Conservation (phyloP, 2,797 vertebrate genomes). For the Malacoctenus gilli region DNA sequence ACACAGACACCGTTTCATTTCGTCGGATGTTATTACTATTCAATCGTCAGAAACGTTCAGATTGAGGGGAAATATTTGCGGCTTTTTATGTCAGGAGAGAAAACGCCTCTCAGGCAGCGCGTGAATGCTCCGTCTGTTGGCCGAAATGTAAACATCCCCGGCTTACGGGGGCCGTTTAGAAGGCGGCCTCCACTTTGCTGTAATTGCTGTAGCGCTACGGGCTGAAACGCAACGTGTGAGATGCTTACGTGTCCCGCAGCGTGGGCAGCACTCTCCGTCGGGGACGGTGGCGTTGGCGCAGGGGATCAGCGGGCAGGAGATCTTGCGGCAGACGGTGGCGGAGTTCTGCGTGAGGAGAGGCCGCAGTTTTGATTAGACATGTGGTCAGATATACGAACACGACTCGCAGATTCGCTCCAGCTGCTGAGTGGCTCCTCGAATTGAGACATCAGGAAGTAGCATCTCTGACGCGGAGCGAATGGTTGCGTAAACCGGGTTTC, state of each 20-base stretch:
- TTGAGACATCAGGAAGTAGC: background rate
- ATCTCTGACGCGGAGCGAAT: background rate
- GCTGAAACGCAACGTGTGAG: conserved; percentile 18
- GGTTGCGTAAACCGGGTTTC: conserved; percentile 23
- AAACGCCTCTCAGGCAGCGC: conserved; percentile 29
- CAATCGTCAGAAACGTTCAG: conserved; percentile 61
- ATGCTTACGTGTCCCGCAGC: conserved; percentile 91
- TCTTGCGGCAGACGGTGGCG: conserved; percentile 93
- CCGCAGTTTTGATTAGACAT: conserved; percentile 13
- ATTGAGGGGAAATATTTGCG: conserved; percentile 56
- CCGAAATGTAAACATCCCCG: conserved; percentile 12
- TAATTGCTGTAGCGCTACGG: conserved; percentile 14
- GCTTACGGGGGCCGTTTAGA: conserved; percentile 1
- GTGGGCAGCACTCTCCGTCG: conserved; percentile 97
- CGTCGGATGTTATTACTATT: conserved; percentile 51
- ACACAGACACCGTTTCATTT: conserved; percentile 66
- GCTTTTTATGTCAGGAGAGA: conserved; percentile 51
- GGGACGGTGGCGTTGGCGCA: conserved; percentile 95
- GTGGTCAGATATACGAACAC: background rate
- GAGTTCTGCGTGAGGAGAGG: conserved; percentile 93
- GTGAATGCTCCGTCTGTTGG: conserved; percentile 32
- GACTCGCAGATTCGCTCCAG: conserved; percentile 6
- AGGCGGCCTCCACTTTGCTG: conserved; percentile 14
- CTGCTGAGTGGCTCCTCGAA: background rate
- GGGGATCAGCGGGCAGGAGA: conserved; percentile 95